Evolutionary conservation across 2,888 invertebrate species (phyloP), one percentile per base, ranked within the genome.

Genomic region (Eilema griseolum): DNA sequence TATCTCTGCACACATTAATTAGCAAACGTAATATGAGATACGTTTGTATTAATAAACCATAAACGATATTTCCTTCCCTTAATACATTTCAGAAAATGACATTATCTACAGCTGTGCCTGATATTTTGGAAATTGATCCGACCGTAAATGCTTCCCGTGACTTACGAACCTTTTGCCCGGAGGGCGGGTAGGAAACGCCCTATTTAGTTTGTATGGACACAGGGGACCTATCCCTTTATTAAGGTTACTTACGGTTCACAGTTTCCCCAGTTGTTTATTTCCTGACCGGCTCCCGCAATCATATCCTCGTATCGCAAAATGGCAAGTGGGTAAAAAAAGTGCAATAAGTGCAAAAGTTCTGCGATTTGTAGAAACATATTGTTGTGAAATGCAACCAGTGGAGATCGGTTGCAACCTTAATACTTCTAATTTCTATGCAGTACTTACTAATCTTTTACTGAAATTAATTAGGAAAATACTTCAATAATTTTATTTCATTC

Each of bases 181-280:
- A 76, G 73, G 62, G 26, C 59, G 62, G 57, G 60, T n/a, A 70
- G 72, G 64, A 66, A 74, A 63, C 69, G 61, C 77, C 75, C 77
- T 79, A 70, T 76, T 81, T 77, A 74, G 77, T 82, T 80, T 69
- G 74, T 79, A 68, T 60, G 77, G 72, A 66, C 77, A 67, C 76
- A 68, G 69, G 77, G 84, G 80, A 75, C 70, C 74, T 72, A 79
- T 83, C 77, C 82, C 76, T 83, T 83, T 79, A 83, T 83, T 83
- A 82, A 73, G 75, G 72, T 82, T 78, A 76, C 76, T 66, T 70
- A 74, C 77, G 75, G 69, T 46, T 73, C 70, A 68, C 70, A 71
- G 75, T 76, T 59, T 74, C 46, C 77, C 73, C 61, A 64, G 65
- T 69, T 69, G 69, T 71, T 69, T 69, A 57, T 59, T 71, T 70